These are phyloP conservation scores for Cantharis rufa DNA, from an alignment of 2,888 invertebrate genomes.

Conservation along the genomic window DNA sequence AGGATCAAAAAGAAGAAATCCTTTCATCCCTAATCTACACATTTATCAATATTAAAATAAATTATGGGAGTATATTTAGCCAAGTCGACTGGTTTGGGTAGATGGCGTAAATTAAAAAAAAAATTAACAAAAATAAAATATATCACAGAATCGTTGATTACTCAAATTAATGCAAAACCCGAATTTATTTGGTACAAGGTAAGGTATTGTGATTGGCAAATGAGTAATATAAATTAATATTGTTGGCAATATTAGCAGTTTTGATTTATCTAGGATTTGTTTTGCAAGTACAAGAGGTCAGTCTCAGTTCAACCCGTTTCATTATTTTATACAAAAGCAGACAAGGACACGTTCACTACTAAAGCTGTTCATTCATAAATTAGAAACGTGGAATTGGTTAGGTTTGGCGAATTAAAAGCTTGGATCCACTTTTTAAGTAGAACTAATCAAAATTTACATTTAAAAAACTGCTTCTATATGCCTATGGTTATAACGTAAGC, in stretches of 20 bases:
- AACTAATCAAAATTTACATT: background rate
- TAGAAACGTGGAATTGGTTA: conserved; percentile 20
- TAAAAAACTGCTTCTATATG: background rate
- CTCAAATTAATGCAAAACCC: no score
- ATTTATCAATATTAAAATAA: background rate
- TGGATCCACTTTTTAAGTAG: background rate
- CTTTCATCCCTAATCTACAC: background rate
- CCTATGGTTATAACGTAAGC: no score
- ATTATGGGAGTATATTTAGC: background rate
- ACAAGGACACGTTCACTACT: conserved; percentile 28
- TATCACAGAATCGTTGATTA: no score
- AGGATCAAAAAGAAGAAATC: background rate
- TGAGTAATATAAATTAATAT: background rate
- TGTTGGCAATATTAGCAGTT: background rate
- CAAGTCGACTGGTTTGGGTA: background rate
- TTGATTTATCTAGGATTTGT: background rate
- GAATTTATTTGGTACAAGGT: background rate
- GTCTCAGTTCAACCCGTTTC: conserved; percentile 7
- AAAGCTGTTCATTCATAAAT: conserved; percentile 24
- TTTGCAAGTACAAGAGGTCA: conserved; percentile 22
- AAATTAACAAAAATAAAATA: no score
- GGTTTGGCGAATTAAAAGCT: conserved; percentile 15
- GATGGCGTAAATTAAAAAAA: background rate
- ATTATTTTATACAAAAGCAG: conserved; percentile 28
- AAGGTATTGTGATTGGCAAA: background rate